Conservation (phyloP, 1,140 invertebrate species). For the Macrocentrus cingulum region DNA sequence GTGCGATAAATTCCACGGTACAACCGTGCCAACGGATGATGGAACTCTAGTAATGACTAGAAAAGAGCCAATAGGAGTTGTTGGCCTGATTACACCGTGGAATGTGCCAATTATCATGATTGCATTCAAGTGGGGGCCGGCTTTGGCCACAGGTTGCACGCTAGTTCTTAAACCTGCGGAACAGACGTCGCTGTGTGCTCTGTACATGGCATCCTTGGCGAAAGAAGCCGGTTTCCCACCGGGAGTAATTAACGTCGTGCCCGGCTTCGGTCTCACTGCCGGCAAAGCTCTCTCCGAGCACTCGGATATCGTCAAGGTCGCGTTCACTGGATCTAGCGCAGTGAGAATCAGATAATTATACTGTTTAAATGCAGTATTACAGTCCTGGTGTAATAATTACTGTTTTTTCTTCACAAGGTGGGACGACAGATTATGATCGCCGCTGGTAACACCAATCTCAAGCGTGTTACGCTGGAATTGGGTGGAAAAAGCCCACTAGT, state of each 20-base stretch:
- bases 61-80: slow-evolving; percentile 84
- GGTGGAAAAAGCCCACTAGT: slow-evolving; percentile 78
- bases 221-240: slow-evolving; percentile 89
- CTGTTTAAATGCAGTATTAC: too few species aligned
- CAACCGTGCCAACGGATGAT: slow-evolving; percentile 76
- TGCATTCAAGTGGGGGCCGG: slow-evolving; percentile 85
- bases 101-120: slow-evolving; percentile 89
- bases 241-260: slow-evolving; percentile 84
- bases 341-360: slow-evolving; percentile 27
- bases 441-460: slow-evolving; percentile 69
- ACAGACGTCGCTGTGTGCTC: slow-evolving; percentile 87
- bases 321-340: slow-evolving; percentile 83
- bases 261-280: slow-evolving; percentile 80
- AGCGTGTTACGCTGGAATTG: slow-evolving; percentile 72
- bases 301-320: slow-evolving; percentile 78
- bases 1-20: slow-evolving; percentile 89
- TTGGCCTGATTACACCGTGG: slow-evolving; percentile 90
- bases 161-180: slow-evolving; percentile 90
- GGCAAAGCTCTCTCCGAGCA: slow-evolving; percentile 80
- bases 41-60: slow-evolving; percentile 63
- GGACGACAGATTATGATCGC: slow-evolving; percentile 69
- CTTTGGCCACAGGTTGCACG: slow-evolving; percentile 81
- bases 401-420: slow-evolving; percentile 40
- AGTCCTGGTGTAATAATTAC: too few species aligned
- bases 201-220: slow-evolving; percentile 76